Evolutionary conservation across 2,888 invertebrate species (phyloP), one percentile per base, ranked within the genome.

Genomic region (Drosophila ezoana): DNA sequence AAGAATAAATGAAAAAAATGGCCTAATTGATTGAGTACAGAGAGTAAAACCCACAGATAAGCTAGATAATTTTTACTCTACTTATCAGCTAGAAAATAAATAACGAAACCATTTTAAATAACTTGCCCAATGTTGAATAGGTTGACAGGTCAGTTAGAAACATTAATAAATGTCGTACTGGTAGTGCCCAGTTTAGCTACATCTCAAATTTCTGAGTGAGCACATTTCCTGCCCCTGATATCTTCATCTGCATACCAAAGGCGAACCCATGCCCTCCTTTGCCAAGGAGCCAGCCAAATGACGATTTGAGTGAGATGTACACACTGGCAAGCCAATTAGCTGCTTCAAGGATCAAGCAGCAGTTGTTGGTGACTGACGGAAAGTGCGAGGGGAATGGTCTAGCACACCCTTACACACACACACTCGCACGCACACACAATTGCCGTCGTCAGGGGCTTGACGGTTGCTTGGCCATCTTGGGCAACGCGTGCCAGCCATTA

Each of bases 401-500:
- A 49, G 61, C 57, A 54, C 69, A 10, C 58, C 40, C 51, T 35
- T 35, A 32, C 33, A 35, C 13, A 45, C 23, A 45, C 28, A 35
- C 23, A n/a, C 23, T 16, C 11, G 11, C 16, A 23, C 40, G 1
- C 35, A 0, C 3, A 45, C 5, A 13, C 11, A 14, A n/a, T 4
- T 51, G 56, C 33, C 43, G 44, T 52, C 37, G 47, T 69, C 33
- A 47, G 48, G 20, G n/a, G 54, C 60, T 64, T 57, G 65, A 51
- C 28, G 56, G 47, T 4, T 37, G 47, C 41, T 59, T 33, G 51
- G 61, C 41, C 58, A 51, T 43, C 72, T 61, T 40, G 60, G 66
- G 60, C 64, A 69, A 79, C 72, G 69, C 79, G 72, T 81, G 88
- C 71, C 79, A 79, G 88, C 82, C 86, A 87, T 82, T 82, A 87